These are phyloP conservation scores for Cyanistes caeruleus DNA, from an alignment of 2,113 vertebrate genomes.

Conservation along the genomic window DNA sequence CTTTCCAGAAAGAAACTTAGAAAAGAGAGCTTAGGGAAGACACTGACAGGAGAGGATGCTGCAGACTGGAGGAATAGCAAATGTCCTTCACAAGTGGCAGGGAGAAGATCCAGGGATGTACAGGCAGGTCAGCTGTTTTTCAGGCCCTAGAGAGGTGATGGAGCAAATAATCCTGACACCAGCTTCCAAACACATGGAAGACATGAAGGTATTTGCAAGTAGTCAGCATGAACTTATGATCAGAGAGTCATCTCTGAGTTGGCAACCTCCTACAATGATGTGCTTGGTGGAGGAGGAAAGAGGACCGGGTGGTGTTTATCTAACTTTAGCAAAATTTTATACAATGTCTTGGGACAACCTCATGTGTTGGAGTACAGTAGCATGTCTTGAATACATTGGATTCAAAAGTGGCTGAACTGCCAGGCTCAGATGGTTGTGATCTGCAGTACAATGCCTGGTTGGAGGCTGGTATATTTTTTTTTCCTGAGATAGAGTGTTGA, in stretches of 20 bases:
- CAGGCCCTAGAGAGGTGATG: not conserved
- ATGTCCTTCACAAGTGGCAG: not conserved
- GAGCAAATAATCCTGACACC: not conserved
- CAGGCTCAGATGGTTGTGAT: not conserved
- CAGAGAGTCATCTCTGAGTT: not conserved
- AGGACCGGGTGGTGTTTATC: not conserved
- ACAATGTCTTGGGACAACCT: not conserved
- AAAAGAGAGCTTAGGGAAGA: not conserved
- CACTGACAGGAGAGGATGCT: not conserved
- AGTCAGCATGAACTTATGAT: not conserved
- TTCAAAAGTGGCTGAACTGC: not conserved
- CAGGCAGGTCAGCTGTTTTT: not conserved
- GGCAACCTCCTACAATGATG: not conserved
- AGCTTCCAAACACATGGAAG: not conserved
- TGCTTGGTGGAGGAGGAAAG: not conserved
- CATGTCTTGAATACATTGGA: not conserved
- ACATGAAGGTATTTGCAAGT: not conserved
- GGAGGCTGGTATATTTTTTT: not conserved
- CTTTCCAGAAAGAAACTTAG: not conserved
- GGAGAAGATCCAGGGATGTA: not conserved
- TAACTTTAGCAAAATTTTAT: not conserved
- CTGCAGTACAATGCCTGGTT: not conserved
- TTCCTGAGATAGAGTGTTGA: not conserved
- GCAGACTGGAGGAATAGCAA: not conserved
- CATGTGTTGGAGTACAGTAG: not conserved